Percentiles rank a stretch among this genome's conserved stretches.
These are phyloP conservation scores for Selene dorsalis DNA, from an alignment of 2,797 vertebrate species.

Conservation along the genomic window DNA sequence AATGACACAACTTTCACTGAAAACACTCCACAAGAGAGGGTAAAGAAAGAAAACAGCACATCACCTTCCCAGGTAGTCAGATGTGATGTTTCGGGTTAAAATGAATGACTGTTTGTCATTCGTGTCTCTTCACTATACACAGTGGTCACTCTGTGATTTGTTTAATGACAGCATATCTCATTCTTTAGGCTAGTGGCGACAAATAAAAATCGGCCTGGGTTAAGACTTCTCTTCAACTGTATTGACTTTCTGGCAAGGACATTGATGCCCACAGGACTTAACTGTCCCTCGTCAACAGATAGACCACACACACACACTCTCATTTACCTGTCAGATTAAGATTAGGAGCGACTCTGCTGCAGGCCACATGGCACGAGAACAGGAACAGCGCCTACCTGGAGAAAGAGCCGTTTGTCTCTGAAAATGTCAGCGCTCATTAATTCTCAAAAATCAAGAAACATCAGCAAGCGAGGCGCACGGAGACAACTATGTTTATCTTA, in stretches of 20 bases:
- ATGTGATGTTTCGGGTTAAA: slow-evolving; percentile 49
- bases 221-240: slow-evolving; percentile 71
- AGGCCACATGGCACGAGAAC: slow-evolving; percentile 76
- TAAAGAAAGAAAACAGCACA: slow-evolving; percentile 36
- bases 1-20: slow-evolving; percentile 59
- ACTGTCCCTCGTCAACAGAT: slow-evolving; percentile 77
- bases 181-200: slow-evolving; percentile 56
- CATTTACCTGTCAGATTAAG: slow-evolving; percentile 85
- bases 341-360: slow-evolving; percentile 74
- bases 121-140: slow-evolving; percentile 23
- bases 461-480: slow-evolving; percentile 20
- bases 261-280: slow-evolving; percentile 74
- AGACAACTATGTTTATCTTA: slow-evolving; percentile 41
- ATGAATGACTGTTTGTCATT: slow-evolving; percentile 52
- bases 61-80: slow-evolving; percentile 56
- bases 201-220: slow-evolving; percentile 63
- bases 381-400: slow-evolving; percentile 67
- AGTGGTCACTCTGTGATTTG: slow-evolving; percentile 44
- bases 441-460: slow-evolving; percentile 58
- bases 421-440: slow-evolving; percentile 68
- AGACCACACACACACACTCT: slow-evolving; percentile 81
- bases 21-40: slow-evolving; percentile 40
- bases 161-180: slow-evolving; percentile 62
- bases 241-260: slow-evolving; percentile 82
- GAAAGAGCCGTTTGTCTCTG: slow-evolving; percentile 70